Base-by-base conservation (phyloP, 2,797 vertebrate genomes). In the Melopsittacus undulatus region DNA sequence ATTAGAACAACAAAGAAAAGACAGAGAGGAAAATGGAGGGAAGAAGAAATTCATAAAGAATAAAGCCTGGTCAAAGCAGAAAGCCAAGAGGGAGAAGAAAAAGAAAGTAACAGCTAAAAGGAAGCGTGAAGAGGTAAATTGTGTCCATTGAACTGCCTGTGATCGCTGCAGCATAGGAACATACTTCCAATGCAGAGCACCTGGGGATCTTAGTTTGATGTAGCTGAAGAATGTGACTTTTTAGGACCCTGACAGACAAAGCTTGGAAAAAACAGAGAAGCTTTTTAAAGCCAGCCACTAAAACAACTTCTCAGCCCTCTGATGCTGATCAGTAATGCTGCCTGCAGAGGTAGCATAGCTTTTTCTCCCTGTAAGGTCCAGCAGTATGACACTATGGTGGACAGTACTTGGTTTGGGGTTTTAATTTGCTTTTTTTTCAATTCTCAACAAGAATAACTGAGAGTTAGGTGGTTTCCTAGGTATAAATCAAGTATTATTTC, bases 21-120 rank as follows among this genome's bases (percentile, higher is more conserved):
- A 98, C 45, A 97, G 90, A 52, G 97, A 94, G 8, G 96, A 80
- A 66, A 97, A 89, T 9, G 95, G 96, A 11, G 91, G 89, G 7
- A 98, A 87, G 82, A 99, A 86, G 92, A 98, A 93, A 80, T 98
- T 98, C 11, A 12, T 91, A 6, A 99, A 97, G 96, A 99, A 98
- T 36, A 98, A 99, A 89, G 87, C 99, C 49, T 99, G 99, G 99
- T 99, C 99, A 9, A 99, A 99, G 86, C 99, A 99, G 97, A 99
- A 98, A 96, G 98, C 89, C 90, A 99, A 96, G 95, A 99, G 97
- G 96, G 98, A 99, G 40, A 98, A 98, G 95, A 98, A 95, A 87
- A 98, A 97, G 77, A 99, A 98, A 97, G 63, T 72, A 59, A 97
- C 96, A 3, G 97, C 97, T 36, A 99, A 99, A 97, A 98, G 99